phyloP scores from a whole-genome alignment of 2,797 vertebrate species.

The Urocyon cinereoargenteus region DNA sequence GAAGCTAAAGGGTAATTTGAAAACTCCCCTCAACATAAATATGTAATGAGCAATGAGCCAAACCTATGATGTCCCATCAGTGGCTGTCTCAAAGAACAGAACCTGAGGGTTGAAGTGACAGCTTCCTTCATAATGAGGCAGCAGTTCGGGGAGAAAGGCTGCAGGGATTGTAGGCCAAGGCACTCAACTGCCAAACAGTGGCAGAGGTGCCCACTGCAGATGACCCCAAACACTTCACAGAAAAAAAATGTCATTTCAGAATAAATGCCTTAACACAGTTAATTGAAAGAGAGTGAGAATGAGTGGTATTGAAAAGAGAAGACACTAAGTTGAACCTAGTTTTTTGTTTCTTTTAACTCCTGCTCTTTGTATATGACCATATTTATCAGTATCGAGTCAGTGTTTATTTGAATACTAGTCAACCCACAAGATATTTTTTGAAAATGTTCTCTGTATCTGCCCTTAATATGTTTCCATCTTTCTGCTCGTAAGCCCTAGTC shows the following conservation, averaged over 20 bases:
- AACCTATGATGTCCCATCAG: conserved; percentile 20
- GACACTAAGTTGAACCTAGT: not conserved
- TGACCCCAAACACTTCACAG: not conserved
- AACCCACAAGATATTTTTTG: not conserved
- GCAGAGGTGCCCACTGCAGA: not conserved
- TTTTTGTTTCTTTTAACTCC: conserved; percentile 46
- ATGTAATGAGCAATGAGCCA: conserved; percentile 65
- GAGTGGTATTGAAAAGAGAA: not conserved
- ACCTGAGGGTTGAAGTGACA: conserved; percentile 50
- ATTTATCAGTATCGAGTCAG: not conserved
- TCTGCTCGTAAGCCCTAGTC: not conserved
- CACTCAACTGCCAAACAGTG: not conserved
- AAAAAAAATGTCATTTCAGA: not conserved
- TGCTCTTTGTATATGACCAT: not conserved
- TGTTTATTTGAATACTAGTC: not conserved
- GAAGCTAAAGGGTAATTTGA: conserved; percentile 62
- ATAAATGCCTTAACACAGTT: conserved; percentile 1
- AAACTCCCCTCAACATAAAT: conserved; percentile 54
- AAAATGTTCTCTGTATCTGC: not conserved
- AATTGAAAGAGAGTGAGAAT: not conserved
- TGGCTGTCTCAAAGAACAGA: conserved; percentile 58
- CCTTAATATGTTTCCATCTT: not conserved
- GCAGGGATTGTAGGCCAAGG: not conserved
- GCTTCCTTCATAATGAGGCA: conserved; percentile 42
- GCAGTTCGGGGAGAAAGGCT: not conserved